phyloP scores from a whole-genome alignment of 2,888 invertebrate genomes.

The Rhagonycha fulva region DNA sequence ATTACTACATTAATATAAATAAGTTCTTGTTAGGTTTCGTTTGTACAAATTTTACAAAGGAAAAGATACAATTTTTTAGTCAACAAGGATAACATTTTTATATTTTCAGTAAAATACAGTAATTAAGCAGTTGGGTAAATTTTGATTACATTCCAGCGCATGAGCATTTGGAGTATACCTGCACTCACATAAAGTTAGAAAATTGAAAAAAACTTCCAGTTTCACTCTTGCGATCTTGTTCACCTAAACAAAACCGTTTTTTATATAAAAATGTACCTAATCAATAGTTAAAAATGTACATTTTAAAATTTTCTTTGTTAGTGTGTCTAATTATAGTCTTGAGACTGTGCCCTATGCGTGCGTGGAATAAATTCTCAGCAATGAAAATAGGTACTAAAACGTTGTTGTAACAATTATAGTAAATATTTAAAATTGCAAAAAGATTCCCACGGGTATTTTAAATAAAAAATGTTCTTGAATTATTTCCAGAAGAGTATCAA shows the following conservation, averaged over 20 bases:
- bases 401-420: neutral
- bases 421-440: neutral
- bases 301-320: neutral
- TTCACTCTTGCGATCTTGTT: conserved; percentile 4
- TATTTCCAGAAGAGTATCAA: conserved; percentile 39
- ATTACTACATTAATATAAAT: neutral
- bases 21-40: neutral
- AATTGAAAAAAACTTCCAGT: conserved; percentile 21
- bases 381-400: neutral
- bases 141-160: conserved; percentile 15
- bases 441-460: neutral
- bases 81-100: neutral
- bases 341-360: neutral
- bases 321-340: neutral
- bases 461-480: neutral
- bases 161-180: conserved; percentile 7
- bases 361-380: neutral
- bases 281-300: neutral
- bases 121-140: neutral
- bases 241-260: neutral
- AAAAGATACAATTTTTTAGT: neutral
- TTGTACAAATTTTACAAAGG: neutral
- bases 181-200: conserved; percentile 21
- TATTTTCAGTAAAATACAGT: neutral
- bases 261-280: neutral